Conservation (phyloP, 37 sponge, comb jelly and placozoan genomes). For the Spongilla lacustris region DNA sequence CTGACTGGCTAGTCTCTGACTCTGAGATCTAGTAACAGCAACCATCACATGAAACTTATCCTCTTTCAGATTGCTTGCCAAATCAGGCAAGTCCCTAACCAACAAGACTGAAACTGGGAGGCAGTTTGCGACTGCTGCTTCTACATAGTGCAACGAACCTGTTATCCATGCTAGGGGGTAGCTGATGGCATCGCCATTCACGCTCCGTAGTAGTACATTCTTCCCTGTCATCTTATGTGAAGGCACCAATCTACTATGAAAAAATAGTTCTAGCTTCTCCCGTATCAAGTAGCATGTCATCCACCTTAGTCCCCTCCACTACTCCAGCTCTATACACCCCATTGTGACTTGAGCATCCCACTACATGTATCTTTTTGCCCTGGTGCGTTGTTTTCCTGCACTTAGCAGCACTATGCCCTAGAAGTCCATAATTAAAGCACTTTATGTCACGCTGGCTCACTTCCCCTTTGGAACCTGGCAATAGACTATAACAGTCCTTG, state of each 20-base stretch:
- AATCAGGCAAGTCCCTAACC: conserved; percentile 3
- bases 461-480: not conserved
- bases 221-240: not conserved
- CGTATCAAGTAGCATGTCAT: conserved; percentile 16
- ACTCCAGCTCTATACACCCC: not conserved
- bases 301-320: conserved; percentile 5
- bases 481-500: not conserved
- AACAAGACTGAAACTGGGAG: conserved; percentile 20
- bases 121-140: conserved; percentile 6
- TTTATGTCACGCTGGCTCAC: not conserved
- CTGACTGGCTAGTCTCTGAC: too few relatives aligned
- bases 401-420: not conserved
- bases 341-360: not conserved
- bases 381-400: not conserved
- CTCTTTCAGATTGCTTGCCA: not conserved
- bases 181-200: conserved; percentile 11
- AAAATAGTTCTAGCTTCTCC: conserved; percentile 11
- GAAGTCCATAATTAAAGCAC: not conserved
- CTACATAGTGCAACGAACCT: not conserved
- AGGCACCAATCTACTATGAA: conserved; percentile 23
- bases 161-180: conserved; percentile 5
- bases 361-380: not conserved
- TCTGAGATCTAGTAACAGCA: too few relatives aligned
- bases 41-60: not conserved
- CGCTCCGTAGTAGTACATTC: not conserved